Evolutionary conservation across 2,888 invertebrate genomes (phyloP).

Genomic region (Ophioninae sp.): DNA sequence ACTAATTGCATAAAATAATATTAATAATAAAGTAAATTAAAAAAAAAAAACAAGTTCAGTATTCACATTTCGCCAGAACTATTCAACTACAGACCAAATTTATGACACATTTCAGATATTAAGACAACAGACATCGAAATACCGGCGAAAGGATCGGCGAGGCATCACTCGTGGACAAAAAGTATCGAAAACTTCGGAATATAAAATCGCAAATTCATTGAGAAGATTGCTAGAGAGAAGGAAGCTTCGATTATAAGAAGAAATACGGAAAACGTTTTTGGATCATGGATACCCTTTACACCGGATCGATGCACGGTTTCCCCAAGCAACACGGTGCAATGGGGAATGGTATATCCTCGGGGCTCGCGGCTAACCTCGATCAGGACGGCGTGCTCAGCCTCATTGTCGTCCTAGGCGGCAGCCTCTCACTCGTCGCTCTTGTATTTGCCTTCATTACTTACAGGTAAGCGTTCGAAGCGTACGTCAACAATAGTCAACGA

Average conservation of each 20-base stretch:
- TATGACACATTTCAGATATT: slow-evolving; percentile 63
- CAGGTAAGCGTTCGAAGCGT: slow-evolving; percentile 82
- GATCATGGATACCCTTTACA: slow-evolving; percentile 78
- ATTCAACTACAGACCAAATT: slow-evolving; percentile 36
- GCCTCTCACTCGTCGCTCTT: slow-evolving; percentile 85
- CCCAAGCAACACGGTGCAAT: slow-evolving; percentile 70
- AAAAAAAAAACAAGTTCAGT: too few species aligned
- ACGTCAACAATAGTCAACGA: slow-evolving; percentile 16
- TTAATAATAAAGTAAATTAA: too few species aligned
- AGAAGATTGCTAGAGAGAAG: not conserved
- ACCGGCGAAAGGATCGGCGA: slow-evolving; percentile 17
- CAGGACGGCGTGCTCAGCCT: slow-evolving; percentile 85
- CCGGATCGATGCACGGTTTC: slow-evolving; percentile 77
- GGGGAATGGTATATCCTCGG: slow-evolving; percentile 76
- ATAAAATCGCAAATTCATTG: not conserved
- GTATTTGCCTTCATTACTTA: slow-evolving; percentile 88
- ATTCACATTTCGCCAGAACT: not conserved
- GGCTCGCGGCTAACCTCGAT: slow-evolving; percentile 76
- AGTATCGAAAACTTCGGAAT: slow-evolving; percentile 7
- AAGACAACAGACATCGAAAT: slow-evolving; percentile 36
- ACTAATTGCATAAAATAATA: too few species aligned
- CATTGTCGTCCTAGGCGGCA: slow-evolving; percentile 86
- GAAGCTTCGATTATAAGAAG: slow-evolving; percentile 7
- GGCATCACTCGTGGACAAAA: slow-evolving; percentile 2
- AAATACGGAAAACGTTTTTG: slow-evolving; percentile 5